Percentiles rank a stretch among this genome's conserved stretches.
Conservation (phyloP, 2,113 vertebrate species). For the Oryzias curvinotus region DNA sequence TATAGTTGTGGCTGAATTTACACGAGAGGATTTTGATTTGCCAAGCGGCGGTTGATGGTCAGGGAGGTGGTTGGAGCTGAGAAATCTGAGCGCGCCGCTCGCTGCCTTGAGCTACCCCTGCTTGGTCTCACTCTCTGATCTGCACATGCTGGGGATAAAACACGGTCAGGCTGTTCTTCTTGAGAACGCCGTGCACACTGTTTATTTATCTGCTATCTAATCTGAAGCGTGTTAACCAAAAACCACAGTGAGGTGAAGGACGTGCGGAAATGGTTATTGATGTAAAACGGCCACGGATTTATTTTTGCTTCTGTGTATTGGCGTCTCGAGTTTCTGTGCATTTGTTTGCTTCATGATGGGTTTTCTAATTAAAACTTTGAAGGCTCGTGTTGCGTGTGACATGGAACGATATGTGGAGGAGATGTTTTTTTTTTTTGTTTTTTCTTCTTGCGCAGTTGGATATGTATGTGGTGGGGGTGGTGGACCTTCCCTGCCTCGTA, state of each 20-base stretch:
- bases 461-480: neutral
- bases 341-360: constrained; percentile 64
- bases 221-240: constrained; percentile 63
- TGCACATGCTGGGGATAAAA: constrained; percentile 42
- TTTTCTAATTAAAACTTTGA: constrained; percentile 68
- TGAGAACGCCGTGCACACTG: constrained; percentile 41
- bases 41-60: constrained; percentile 15
- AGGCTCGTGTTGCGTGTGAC: constrained; percentile 46
- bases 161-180: constrained; percentile 44
- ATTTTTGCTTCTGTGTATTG: constrained; percentile 57
- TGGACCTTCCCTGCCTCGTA: constrained; percentile 3
- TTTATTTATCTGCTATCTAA: constrained; percentile 71
- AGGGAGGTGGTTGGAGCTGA: constrained; percentile 16
- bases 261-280: constrained; percentile 57
- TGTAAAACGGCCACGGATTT: constrained; percentile 54
- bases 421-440: constrained; percentile 23
- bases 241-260: constrained; percentile 66
- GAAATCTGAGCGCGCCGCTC: constrained; percentile 5
- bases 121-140: constrained; percentile 48
- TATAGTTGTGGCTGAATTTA: constrained; percentile 26
- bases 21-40: constrained; percentile 38
- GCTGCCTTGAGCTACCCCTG: constrained; percentile 22
- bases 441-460: neutral
- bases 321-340: constrained; percentile 55
- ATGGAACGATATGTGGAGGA: constrained; percentile 25